Evolutionary conservation across 2,797 vertebrate species (phyloP).

Genomic region (Peromyscus attwateri): DNA sequence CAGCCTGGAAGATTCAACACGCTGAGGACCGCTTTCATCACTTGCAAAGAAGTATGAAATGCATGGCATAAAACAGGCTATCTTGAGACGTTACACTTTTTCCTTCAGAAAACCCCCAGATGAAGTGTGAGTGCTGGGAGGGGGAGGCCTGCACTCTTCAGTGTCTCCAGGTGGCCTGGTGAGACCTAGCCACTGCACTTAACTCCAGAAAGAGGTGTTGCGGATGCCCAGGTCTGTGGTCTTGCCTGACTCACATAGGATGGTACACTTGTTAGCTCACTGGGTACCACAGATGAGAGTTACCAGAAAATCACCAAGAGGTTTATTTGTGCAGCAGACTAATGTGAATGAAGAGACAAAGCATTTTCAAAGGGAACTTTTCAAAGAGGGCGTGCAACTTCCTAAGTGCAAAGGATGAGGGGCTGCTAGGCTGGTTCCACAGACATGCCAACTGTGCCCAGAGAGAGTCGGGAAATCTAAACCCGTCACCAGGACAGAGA

Average conservation of each 20-base stretch:
- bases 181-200: not conserved
- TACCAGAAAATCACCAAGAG: conserved; percentile 44
- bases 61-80: not conserved
- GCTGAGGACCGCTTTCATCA: not conserved
- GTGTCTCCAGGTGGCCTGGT: not conserved
- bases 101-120: conserved; percentile 41
- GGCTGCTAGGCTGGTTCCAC: not conserved
- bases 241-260: not conserved
- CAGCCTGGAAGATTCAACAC: not conserved
- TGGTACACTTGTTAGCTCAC: not conserved
- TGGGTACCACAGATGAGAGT: conserved; percentile 39
- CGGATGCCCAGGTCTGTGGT: not conserved
- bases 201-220: not conserved
- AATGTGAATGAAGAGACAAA: conserved; percentile 47
- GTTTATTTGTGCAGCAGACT: not conserved
- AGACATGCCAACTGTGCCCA: not conserved
- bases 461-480: conserved; percentile 17
- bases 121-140: not conserved
- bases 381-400: not conserved
- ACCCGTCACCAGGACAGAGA: not conserved
- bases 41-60: not conserved
- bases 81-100: conserved; percentile 13
- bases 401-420: not conserved
- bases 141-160: no score
- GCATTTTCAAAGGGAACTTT: conserved; percentile 49